These are phyloP conservation scores for Elmis aenea DNA, from an alignment of 2,888 invertebrate genomes.

Conservation along the genomic window DNA sequence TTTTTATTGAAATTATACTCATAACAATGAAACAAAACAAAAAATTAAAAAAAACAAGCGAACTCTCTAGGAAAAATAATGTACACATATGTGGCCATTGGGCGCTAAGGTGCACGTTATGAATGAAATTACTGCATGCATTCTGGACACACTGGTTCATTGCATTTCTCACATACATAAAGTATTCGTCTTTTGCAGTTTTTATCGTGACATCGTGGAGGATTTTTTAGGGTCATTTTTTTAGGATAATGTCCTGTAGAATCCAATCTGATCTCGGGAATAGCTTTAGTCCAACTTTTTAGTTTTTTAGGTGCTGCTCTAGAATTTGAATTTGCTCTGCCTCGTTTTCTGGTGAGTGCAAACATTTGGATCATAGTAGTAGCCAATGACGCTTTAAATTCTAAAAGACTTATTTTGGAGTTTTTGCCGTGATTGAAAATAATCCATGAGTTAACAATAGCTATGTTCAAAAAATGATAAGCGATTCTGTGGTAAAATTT, in stretches of 20 bases:
- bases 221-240: constrained; percentile 13
- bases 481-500: constrained; percentile 1
- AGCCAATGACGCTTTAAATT: constrained; percentile 14
- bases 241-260: constrained; percentile 12
- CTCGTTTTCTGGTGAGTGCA: constrained; percentile 11
- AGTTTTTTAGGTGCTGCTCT: constrained; percentile 8
- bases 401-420: constrained; percentile 10
- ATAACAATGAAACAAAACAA: background rate
- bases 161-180: background rate
- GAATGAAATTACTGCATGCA: background rate
- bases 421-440: constrained; percentile 2
- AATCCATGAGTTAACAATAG: constrained; percentile 4
- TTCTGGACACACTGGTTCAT: background rate
- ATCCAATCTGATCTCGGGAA: constrained; percentile 11
- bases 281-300: constrained; percentile 11
- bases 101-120: background rate
- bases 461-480: constrained; percentile 3
- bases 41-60: background rate
- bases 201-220: constrained; percentile 12
- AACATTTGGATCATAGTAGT: constrained; percentile 10
- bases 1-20: background rate
- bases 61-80: background rate
- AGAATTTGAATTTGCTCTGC: constrained; percentile 7
- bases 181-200: constrained; percentile 11
- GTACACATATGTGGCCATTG: background rate